Evolutionary conservation across 2,888 invertebrate species (phyloP), one percentile per base, ranked within the genome.

Genomic region (Uloborus plumipes): DNA sequence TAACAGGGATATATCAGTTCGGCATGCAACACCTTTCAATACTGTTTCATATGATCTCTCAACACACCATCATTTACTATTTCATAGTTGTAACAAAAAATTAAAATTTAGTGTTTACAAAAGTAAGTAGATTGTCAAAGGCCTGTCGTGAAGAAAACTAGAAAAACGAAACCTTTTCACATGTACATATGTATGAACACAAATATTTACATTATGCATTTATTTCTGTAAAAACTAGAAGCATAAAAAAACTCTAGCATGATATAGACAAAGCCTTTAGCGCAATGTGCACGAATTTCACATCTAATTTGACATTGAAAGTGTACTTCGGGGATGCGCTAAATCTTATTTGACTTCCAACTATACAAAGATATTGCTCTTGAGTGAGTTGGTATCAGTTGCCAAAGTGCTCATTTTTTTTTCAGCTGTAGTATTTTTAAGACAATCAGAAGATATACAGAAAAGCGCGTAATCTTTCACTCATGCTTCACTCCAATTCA

Each of bases 81-180:
- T 71, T 53, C 66, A 80, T 64, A 67, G 66, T 73, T 80, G 47
- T 18, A 62, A 81, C 70, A 62, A 81, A 74, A 74, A 81, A 69
- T 74, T 74, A 51, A 70, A 72, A 49, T 81, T 81, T 75, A 70
- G 67, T 73, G 80, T 76, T 82, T 82, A 82, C 76, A 82, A 82
- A 82, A 82, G 82, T 76, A 81, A 82, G 71, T 83, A 76, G 83
- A 83, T 83, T 83, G 83, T 83, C 83, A 83, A 83, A 83, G 83
- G 83, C 83, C 77, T 77, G 76, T 77, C 72, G 74, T 74, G 74
- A 81, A 81, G 53, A 69, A 75, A 80, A 74, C 62, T 59, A 74
- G 64, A 81, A 55, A 81, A 81, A 81, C 74, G 59, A 71, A 75
- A 75, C 66, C 65, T 49, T 62, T 55, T 76, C 66, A 82, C 81